Conservation (phyloP, 2,797 vertebrate genomes). For the Brachymystax lenok region DNA sequence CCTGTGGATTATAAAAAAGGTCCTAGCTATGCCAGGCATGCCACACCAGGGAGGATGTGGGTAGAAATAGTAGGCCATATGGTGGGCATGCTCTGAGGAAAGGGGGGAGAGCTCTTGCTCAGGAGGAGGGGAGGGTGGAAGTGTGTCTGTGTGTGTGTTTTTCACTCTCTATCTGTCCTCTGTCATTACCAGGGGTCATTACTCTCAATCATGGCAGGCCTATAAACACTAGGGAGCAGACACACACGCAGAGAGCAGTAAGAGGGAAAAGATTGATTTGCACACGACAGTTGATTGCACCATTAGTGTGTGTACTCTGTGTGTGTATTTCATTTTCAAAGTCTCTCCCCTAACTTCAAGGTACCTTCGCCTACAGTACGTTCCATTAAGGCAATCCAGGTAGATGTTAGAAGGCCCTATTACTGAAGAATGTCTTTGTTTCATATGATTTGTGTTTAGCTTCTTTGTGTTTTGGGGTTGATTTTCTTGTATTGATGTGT, state of each 20-base stretch:
- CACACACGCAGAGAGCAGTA: neutral
- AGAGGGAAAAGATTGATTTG: neutral
- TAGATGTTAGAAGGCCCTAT: too few relatives aligned
- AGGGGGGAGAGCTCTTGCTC: neutral
- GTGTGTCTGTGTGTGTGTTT: neutral
- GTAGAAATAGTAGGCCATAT: neutral
- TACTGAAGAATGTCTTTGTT: neutral
- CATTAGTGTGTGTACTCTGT: neutral
- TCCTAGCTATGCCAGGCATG: neutral
- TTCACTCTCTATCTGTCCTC: constrained; percentile 10
- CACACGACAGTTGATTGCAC: neutral
- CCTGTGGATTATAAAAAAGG: neutral
- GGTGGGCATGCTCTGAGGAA: neutral
- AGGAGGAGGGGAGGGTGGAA: neutral
- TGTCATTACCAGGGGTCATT: constrained; percentile 45
- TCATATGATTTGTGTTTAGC: too few relatives aligned
- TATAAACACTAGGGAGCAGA: constrained; percentile 29
- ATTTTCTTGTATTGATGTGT: too few relatives aligned
- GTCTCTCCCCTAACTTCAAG: neutral
- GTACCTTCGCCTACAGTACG: too few relatives aligned
- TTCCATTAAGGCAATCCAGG: too few relatives aligned
- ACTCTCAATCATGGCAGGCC: constrained; percentile 36
- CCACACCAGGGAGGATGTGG: neutral
- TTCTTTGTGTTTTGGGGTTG: too few relatives aligned
- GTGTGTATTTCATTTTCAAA: too few relatives aligned